Base-by-base conservation (phyloP, 23 tunicate species). In the Aplidium turbinatum region DNA sequence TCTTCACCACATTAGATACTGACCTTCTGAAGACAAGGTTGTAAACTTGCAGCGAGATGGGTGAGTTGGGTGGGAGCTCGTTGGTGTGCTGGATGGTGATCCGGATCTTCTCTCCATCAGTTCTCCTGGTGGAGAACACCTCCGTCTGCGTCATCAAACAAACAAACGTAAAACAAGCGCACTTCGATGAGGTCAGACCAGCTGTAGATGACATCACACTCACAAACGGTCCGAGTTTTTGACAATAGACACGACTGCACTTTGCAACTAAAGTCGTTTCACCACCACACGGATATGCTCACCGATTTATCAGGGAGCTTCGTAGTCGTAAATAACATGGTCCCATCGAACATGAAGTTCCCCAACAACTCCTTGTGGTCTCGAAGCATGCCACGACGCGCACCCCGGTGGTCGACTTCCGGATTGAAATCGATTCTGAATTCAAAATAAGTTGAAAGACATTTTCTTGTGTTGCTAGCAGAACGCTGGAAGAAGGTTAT, bases 381-480 rank as follows among this genome's bases (percentile, higher is more conserved):
- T n/a, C 57, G 75, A 0, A 91, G 38, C 97, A 91, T 91, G 30
- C 91, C 97, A 47, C 75, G 81, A n/a, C 97, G 73, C 20, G 91
- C 97, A 1, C 80, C 84, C 28, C 31, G 57, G 68, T 84, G 87
- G 35, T 91, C 97, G 23, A 91, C 86, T 20, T 91, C 83, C 1
- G 97, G 97, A 20, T 58, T 68, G 76, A 66, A 91, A 47, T 81
- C 90, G 21, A 91, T 91, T 29, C 97, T 91, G 67, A 68, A 25
- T 18, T n/a, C 0, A 16, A 22, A 24, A 57, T 57, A 57, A 0
- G 22, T n/a, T n/a, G 18, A 47, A 20, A n/a, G n/a, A 20, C 19
- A n/a, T n/a, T n/a, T n/a, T n/a, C n/a, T n/a, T n/a, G n/a, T n/a
- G n/a, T n/a, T n/a, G n/a, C n/a, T n/a, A n/a, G n/a, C n/a, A n/a